Base-by-base conservation (phyloP, 2,888 invertebrate species). In the Eupithecia exiguata region DNA sequence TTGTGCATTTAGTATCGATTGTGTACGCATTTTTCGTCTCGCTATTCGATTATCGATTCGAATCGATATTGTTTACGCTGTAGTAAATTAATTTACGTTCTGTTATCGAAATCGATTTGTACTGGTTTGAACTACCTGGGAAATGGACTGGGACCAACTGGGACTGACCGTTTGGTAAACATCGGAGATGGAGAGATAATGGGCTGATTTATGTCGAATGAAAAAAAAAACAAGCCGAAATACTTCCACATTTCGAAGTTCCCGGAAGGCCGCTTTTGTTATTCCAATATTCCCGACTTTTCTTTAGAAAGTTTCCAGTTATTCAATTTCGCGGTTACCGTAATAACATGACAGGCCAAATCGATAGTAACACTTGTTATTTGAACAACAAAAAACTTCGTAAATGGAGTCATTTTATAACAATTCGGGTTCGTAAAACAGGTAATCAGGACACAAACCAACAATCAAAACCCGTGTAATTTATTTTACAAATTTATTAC, bases 381-480 rank as follows among this genome's bases (percentile, higher is more conserved):
- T 91, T 88, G 84, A 82, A 80, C 84, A 84, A 90, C 89, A 90
- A 88, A 88, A 89, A 90, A 86, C 80, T 76, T 79, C 83, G 82
- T 86, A 93, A 93, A 94, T 93, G 88, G 91, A 94, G 93, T 91
- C 88, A 92, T 93, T 94, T 91, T 86, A 85, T 88, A 87, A 86
- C 91, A 91, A 91, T 92, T 89, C 89, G 87, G 83, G 83, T 84
- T 85, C 86, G 87, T 89, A 87, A 88, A 91, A 91, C 92, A 84
- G 89, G 92, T 91, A 93, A 94, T 93, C 92, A 91, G 90, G 86
- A 89, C 84, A 88, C 89, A 90, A 89, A 90, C 92, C 89, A 82
- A 88, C 93, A 91, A 92, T 92, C 92, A 91, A 87, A 87, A 84
- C 84, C 86, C 87, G 81, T 91, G 89, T 93, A 92, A 92, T 93